phyloP scores from a whole-genome alignment of 2,888 invertebrate genomes.

The Drosophila neoperkinsi region DNA sequence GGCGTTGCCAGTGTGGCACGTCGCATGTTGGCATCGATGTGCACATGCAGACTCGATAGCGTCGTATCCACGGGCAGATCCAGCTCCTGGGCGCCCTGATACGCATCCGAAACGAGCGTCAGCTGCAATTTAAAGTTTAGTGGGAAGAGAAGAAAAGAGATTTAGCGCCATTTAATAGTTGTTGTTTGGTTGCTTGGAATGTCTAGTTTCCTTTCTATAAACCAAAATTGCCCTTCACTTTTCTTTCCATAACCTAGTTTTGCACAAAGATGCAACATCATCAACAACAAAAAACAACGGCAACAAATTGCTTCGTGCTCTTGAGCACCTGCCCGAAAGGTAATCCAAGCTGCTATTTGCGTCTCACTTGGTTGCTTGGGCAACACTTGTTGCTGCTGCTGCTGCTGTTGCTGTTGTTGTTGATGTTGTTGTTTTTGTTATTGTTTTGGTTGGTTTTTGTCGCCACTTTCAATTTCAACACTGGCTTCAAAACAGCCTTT shows the following conservation, averaged over 20 bases:
- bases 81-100: conserved; percentile 82
- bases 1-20: conserved; percentile 84
- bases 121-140: conserved; percentile 36
- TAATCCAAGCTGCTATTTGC: conserved; percentile 74
- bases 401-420: conserved; percentile 6
- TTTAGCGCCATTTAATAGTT: conserved; percentile 15
- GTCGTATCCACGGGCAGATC: conserved; percentile 84
- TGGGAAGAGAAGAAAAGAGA: conserved; percentile 7
- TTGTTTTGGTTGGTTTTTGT: conserved; percentile 22
- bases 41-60: conserved; percentile 83
- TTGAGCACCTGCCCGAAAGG: conserved; percentile 74
- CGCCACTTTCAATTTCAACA: conserved; percentile 77
- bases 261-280: conserved; percentile 79
- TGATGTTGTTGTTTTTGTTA: conserved; percentile 18
- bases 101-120: conserved; percentile 81
- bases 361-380: conserved; percentile 78
- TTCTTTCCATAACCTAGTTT: conserved; percentile 82
- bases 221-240: conserved; percentile 77
- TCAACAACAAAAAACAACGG: conserved; percentile 43
- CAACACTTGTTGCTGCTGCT: conserved; percentile 55
- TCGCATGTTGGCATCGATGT: conserved; percentile 84
- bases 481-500: conserved; percentile 44
- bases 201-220: conserved; percentile 74
- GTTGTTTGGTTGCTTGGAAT: conserved; percentile 30
- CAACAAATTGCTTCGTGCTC: conserved; percentile 58